Base-by-base conservation (phyloP, 2,113 vertebrate genomes). In the Eretmochelys imbricata region DNA sequence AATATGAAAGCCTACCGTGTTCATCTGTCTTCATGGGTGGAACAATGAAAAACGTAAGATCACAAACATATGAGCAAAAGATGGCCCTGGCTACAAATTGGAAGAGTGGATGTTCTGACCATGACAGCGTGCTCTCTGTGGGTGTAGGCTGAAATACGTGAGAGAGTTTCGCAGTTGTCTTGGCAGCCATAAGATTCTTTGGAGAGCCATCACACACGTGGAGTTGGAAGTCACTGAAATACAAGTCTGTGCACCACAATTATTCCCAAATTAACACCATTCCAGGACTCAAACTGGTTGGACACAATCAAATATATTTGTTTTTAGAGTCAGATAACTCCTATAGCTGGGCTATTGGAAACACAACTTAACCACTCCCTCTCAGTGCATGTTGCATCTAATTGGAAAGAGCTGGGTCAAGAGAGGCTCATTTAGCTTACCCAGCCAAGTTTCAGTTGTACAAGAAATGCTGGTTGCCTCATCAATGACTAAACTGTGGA, bases 251-350 rank as follows among this genome's bases (percentile, higher is more conserved):
- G 53, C 20, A 38, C 3, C 0, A 0, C 20, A 25, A 42, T 10
- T 59, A 13, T 38, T 82, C 89, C 46, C 75, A 49, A 27, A 16
- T 80, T 82, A 93, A 50, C 25, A 4, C 35, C n/a, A 81, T 35
- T 8, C 5, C 79, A 84, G 1, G 8, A 8, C 29, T 3, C 2
- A 48, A 80, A 12, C 17, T 80, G 38, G 19, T n/a, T 80, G 38
- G 42, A 4, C 20, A 86, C 55, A 0, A 0, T 53, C 25, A 51
- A 90, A 65, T 0, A 86, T 59, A 55, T 29, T 8, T 62, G 10
- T 76, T 51, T 2, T 0, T 29, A 86, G 14, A 35, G 48, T 29
- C 46, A 22, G 75, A 35, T 2, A 0, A 69, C 12, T 4, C 25
- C 42, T 51, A 20, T 6, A 8, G 1, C 38, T 11, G 6, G 65